phyloP scores from a whole-genome alignment of 2,797 vertebrate species.

The Luscinia megarhynchos region DNA sequence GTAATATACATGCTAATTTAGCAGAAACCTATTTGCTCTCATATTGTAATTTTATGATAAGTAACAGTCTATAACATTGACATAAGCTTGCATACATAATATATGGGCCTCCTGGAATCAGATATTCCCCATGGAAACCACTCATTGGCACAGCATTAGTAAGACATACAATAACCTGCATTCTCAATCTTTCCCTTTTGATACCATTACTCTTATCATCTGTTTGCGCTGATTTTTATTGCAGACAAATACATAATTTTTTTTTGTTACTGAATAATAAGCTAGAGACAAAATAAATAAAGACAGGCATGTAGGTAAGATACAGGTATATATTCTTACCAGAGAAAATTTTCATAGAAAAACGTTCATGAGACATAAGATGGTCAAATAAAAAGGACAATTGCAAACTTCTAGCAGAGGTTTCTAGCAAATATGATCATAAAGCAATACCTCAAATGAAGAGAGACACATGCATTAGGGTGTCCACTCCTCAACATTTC shows the following conservation, averaged over 20 bases:
- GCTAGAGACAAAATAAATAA: neutral
- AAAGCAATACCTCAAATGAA: neutral
- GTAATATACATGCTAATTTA: slow-evolving; percentile 1
- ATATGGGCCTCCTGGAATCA: slow-evolving; percentile 2
- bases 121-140: neutral
- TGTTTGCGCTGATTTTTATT: neutral
- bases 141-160: neutral
- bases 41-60: neutral
- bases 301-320: neutral
- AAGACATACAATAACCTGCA: neutral
- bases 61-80: neutral
- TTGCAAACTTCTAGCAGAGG: neutral
- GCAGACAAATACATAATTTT: neutral
- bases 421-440: neutral
- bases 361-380: neutral
- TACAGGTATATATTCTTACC: neutral
- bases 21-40: neutral
- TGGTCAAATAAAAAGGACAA: neutral
- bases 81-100: neutral
- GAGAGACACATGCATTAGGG: neutral
- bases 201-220: slow-evolving; percentile 7
- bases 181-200: neutral
- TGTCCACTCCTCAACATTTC: neutral
- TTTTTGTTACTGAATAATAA: neutral
- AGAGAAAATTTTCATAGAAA: neutral